Percentiles rank a stretch among this genome's conserved stretches.
Evolutionary conservation across 2,888 invertebrate genomes (phyloP).

Genomic region (Vanessa cardui): DNA sequence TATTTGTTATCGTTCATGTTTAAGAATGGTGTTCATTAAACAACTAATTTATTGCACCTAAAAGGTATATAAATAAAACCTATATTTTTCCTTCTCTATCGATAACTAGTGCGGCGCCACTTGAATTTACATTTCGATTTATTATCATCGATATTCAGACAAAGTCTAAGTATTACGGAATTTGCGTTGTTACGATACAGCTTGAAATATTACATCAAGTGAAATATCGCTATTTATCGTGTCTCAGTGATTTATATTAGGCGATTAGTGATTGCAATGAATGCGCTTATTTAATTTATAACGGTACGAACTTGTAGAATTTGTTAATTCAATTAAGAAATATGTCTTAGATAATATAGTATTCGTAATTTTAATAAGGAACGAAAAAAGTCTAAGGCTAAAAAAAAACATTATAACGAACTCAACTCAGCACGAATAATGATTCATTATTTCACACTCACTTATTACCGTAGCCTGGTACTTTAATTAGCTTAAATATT

Average conservation of each 20-base stretch:
- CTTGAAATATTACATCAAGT: slow-evolving; percentile 34
- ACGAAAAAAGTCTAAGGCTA: too few species aligned
- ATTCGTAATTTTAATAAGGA: too few species aligned
- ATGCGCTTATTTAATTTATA: slow-evolving; percentile 22
- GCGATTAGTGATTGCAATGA: slow-evolving; percentile 33
- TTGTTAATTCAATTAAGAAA: slow-evolving; percentile 9
- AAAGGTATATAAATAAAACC: not conserved
- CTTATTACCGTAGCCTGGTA: too few species aligned
- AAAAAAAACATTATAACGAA: too few species aligned
- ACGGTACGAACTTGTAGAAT: slow-evolving; percentile 2
- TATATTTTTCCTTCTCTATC: slow-evolving; percentile 7
- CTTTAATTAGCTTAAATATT: too few species aligned
- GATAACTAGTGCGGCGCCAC: slow-evolving; percentile 45
- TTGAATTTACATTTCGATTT: slow-evolving; percentile 49
- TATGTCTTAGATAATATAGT: too few species aligned
- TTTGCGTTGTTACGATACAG: slow-evolving; percentile 31
- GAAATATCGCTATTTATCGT: slow-evolving; percentile 36
- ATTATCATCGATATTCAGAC: slow-evolving; percentile 43
- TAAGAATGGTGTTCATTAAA: too few species aligned
- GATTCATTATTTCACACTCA: too few species aligned
- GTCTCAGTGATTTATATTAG: slow-evolving; percentile 34
- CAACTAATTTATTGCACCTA: too few species aligned
- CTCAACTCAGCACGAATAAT: too few species aligned
- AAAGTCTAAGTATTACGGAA: slow-evolving; percentile 23
- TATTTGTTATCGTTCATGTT: too few species aligned